phyloP scores from a whole-genome alignment of 2,888 invertebrate genomes.

The Lithophane semibrunnea region DNA sequence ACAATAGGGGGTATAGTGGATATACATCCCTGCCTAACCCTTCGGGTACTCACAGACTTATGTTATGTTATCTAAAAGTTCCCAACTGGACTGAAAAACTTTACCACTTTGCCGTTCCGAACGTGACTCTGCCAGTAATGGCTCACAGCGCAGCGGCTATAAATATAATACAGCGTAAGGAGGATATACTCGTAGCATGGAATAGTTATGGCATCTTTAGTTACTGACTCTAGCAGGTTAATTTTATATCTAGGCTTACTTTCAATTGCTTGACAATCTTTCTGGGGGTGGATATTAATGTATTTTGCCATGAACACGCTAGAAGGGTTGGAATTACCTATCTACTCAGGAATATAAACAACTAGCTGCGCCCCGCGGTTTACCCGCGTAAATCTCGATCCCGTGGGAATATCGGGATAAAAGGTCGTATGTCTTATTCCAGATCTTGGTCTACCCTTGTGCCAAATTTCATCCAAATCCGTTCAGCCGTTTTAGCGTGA shows the following conservation, averaged over 20 bases:
- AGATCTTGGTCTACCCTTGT: no score
- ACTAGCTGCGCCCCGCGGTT: no score
- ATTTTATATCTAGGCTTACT: slow-evolving; percentile 6
- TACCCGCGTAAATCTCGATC: no score
- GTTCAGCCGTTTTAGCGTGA: no score
- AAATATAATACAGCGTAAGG: slow-evolving; percentile 22
- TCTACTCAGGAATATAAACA: not conserved
- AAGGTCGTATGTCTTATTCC: no score
- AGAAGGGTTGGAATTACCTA: no score
- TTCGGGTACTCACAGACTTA: no score
- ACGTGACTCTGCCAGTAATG: slow-evolving; percentile 39
- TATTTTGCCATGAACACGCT: no score
- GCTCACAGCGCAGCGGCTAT: slow-evolving; percentile 7
- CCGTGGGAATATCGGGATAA: no score
- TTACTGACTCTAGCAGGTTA: not conserved
- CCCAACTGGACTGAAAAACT: slow-evolving; percentile 22
- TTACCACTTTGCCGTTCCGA: not conserved
- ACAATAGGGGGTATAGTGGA: no score
- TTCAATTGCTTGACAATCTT: not conserved
- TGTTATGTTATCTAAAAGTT: slow-evolving; percentile 20
- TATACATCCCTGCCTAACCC: no score
- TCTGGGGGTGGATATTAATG: not conserved
- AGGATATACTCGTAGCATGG: not conserved
- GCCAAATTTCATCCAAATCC: no score
- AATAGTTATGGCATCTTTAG: slow-evolving; percentile 1